A percentile compares a stretch with the other conserved stretches of the same genome.
phyloP scores from a whole-genome alignment of 1,140 invertebrate species.

The Anastatus disparis region DNA sequence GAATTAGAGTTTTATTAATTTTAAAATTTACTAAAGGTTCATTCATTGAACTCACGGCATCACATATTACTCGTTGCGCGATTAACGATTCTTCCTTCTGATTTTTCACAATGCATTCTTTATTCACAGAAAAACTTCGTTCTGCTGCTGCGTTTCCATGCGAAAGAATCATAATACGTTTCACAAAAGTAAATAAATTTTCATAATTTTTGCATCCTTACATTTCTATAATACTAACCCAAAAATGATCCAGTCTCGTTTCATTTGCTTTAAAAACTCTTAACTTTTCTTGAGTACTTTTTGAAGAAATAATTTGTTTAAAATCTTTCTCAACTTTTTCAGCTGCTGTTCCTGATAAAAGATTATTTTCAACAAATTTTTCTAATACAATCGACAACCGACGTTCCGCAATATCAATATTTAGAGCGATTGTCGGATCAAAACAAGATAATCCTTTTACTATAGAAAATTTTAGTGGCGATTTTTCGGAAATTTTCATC shows the following conservation, averaged over 20 bases:
- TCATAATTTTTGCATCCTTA: constrained; percentile 5
- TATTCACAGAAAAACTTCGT: constrained; percentile 46
- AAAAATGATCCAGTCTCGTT: constrained; percentile 29
- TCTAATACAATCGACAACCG: constrained; percentile 15
- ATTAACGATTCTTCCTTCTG: constrained; percentile 42
- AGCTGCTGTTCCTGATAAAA: neutral
- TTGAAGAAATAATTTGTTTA: neutral
- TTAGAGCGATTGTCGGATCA: constrained; percentile 9
- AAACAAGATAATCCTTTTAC: constrained; percentile 16
- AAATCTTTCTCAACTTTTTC: constrained; percentile 24
- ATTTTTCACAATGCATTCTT: constrained; percentile 45
- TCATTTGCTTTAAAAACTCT: constrained; percentile 4
- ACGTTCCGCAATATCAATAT: neutral
- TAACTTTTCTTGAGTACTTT: constrained; percentile 2
- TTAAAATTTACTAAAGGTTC: neutral
- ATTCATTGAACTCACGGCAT: constrained; percentile 2
- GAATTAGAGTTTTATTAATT: too few relatives aligned
- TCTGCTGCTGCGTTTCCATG: constrained; percentile 43
- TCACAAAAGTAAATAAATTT: constrained; percentile 28
- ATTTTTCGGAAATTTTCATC: constrained; percentile 35
- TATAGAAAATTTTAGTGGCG: constrained; percentile 30
- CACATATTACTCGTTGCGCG: constrained; percentile 42
- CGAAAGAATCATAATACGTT: constrained; percentile 44
- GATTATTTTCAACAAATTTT: constrained; percentile 12
- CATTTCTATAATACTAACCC: neutral